Conservation (phyloP, 2,113 vertebrate species). For the Burhinus oedicnemus region DNA sequence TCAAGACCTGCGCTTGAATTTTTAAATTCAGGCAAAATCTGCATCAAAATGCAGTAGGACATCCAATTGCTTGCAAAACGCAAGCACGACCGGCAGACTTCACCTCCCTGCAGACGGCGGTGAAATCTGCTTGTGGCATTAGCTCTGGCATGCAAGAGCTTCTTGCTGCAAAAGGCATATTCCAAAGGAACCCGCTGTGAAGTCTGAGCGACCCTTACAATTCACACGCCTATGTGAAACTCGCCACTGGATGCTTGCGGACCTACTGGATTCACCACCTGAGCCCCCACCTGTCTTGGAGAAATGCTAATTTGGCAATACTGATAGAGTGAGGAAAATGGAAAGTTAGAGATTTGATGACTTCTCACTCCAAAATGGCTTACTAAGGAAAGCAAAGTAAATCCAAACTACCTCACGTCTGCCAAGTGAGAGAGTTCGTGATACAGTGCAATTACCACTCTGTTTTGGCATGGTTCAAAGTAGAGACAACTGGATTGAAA, state of each 20-base stretch:
- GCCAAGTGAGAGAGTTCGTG: slow-evolving; percentile 2
- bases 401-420: neutral
- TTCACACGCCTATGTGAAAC: neutral
- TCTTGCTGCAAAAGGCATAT: slow-evolving; percentile 20
- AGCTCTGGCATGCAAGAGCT: slow-evolving; percentile 14
- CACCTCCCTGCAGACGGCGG: neutral
- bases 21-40: slow-evolving; percentile 23
- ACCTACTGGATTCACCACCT: neutral
- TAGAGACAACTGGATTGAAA: neutral
- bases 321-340: neutral
- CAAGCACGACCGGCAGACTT: neutral
- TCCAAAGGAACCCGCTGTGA: neutral
- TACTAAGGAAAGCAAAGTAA: slow-evolving; percentile 39
- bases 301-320: slow-evolving; percentile 36
- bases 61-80: neutral
- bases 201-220: neutral
- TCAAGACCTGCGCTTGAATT: neutral
- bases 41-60: neutral
- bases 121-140: slow-evolving; percentile 14
- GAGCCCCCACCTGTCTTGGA: neutral
- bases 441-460: slow-evolving; percentile 43
- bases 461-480: slow-evolving; percentile 21
- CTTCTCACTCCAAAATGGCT: slow-evolving; percentile 56
- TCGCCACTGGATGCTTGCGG: neutral
- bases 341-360: neutral